A percentile compares a stretch with the other conserved stretches of the same genome.
These are phyloP conservation scores for Rhagophthalmus giganteus DNA, from an alignment of 2,888 invertebrate species.

Conservation along the genomic window DNA sequence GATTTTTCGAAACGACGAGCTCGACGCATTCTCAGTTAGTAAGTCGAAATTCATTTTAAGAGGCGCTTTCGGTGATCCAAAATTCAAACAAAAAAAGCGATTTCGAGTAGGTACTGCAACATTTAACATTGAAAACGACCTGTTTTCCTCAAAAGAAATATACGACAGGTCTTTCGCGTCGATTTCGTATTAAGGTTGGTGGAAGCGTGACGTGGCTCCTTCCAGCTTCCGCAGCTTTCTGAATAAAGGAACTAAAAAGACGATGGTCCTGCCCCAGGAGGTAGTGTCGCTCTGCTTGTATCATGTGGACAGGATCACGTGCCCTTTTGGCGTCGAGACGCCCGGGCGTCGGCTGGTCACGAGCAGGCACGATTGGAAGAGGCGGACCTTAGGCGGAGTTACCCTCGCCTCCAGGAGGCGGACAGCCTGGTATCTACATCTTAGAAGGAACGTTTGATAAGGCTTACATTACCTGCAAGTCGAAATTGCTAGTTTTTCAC, in stretches of 20 bases:
- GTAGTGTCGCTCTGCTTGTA: slow-evolving; percentile 40
- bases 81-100: too few relatives aligned
- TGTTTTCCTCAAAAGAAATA: too few relatives aligned
- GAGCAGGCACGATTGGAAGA: slow-evolving; percentile 43
- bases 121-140: too few relatives aligned
- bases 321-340: slow-evolving; percentile 48
- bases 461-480: slow-evolving; percentile 19
- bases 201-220: slow-evolving; percentile 6
- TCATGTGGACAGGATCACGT: slow-evolving; percentile 50
- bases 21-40: too few relatives aligned
- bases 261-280: slow-evolving; percentile 42
- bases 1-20: too few relatives aligned
- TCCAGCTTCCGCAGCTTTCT: slow-evolving; percentile 23
- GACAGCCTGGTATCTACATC: slow-evolving; percentile 40
- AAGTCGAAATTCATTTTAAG: too few relatives aligned
- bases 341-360: slow-evolving; percentile 43
- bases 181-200: not conserved
- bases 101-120: too few relatives aligned
- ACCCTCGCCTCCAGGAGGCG: slow-evolving; percentile 46
- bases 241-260: slow-evolving; percentile 25
- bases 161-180: too few relatives aligned
- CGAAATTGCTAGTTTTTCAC: too few relatives aligned
- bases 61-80: too few relatives aligned
- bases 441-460: slow-evolving; percentile 40
- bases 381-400: slow-evolving; percentile 47